A percentile compares a stretch with the other conserved stretches of the same genome.
These are phyloP conservation scores for Listronotus oregonensis DNA, from an alignment of 1,140 invertebrate genomes.

Conservation along the genomic window DNA sequence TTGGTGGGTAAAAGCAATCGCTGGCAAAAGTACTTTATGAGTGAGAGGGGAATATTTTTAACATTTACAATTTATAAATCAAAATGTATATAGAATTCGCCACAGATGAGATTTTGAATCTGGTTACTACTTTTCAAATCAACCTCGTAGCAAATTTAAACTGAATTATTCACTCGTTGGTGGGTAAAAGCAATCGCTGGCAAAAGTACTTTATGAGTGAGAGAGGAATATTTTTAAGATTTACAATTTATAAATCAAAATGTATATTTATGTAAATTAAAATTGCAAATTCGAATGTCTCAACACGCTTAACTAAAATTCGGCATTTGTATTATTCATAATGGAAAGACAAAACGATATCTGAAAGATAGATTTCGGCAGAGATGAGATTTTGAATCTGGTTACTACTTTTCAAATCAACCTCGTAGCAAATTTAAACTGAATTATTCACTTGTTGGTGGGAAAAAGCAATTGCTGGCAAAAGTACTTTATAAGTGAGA, in stretches of 20 bases:
- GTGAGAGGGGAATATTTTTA: constrained; percentile 5
- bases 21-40: constrained; percentile 5
- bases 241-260: constrained; percentile 7
- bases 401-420: too few relatives aligned
- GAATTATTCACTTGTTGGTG: too few relatives aligned
- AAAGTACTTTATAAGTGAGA: neutral
- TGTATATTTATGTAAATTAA: constrained; percentile 19
- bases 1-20: constrained; percentile 7
- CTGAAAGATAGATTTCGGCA: constrained; percentile 16
- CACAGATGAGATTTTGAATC: too few relatives aligned
- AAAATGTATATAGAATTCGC: constrained; percentile 18
- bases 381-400: too few relatives aligned
- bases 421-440: too few relatives aligned
- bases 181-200: constrained; percentile 4
- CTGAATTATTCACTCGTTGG: too few relatives aligned
- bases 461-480: constrained; percentile 5
- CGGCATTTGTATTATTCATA: constrained; percentile 10
- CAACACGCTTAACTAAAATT: constrained; percentile 1
- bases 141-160: too few relatives aligned
- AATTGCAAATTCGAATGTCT: constrained; percentile 10
- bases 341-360: constrained; percentile 4
- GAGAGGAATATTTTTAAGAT: constrained; percentile 6
- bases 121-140: too few relatives aligned
- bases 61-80: constrained; percentile 4
- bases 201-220: constrained; percentile 4